phyloP scores from a whole-genome alignment of 2,113 vertebrate species.

The Isurus oxyrinchus region DNA sequence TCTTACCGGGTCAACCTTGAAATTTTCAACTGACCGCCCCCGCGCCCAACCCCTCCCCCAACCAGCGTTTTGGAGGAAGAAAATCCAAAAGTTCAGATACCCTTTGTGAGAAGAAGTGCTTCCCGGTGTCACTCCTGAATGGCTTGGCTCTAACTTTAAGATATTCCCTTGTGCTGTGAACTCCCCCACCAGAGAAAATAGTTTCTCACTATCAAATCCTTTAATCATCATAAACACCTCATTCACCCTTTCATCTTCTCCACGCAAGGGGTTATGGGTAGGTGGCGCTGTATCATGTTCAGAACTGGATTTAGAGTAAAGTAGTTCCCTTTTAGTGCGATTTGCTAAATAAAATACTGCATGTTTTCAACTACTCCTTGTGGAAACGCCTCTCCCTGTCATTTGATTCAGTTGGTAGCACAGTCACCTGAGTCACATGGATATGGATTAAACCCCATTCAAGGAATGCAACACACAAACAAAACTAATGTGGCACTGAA shows the following conservation, averaged over 20 bases:
- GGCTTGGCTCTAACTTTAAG: background rate
- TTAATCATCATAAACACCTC: background rate
- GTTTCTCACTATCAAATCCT: background rate
- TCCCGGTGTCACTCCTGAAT: background rate
- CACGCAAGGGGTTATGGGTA: background rate
- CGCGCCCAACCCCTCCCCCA: too few relatives aligned
- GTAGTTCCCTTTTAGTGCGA: background rate
- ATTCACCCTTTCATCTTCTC: background rate
- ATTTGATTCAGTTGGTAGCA: background rate
- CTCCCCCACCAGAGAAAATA: background rate
- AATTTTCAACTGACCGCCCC: background rate
- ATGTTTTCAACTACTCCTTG: background rate
- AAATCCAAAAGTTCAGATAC: background rate
- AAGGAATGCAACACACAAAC: background rate
- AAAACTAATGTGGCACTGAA: background rate
- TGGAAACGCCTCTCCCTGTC: background rate
- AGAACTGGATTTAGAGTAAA: background rate
- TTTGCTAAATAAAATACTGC: background rate
- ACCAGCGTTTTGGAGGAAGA: background rate
- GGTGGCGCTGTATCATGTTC: background rate
- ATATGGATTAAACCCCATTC: background rate
- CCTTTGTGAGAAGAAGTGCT: background rate
- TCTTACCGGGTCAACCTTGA: background rate
- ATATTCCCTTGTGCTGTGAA: background rate
- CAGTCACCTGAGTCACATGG: background rate